Evolutionary conservation across 2,888 invertebrate species (phyloP).

Genomic region (Keiferia lycopersicella): DNA sequence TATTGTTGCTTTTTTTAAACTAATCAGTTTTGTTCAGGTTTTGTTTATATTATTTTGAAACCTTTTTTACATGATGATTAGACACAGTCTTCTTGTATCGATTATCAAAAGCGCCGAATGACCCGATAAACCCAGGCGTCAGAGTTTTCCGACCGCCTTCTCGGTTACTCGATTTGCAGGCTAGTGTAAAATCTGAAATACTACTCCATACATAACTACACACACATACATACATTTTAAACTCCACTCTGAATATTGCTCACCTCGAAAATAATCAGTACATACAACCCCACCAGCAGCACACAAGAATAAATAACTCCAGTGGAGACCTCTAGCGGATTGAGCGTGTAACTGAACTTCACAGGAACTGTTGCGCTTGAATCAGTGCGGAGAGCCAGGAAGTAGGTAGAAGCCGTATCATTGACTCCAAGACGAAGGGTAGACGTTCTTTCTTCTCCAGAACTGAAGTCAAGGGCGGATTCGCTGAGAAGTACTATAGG

Average conservation of each 20-base stretch:
- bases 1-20: too few species aligned
- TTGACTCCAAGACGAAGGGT: slow-evolving; percentile 55
- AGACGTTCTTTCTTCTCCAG: slow-evolving; percentile 68
- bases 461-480: slow-evolving; percentile 81
- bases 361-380: slow-evolving; percentile 5
- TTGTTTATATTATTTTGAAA: too few species aligned
- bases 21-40: too few species aligned
- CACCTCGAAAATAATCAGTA: slow-evolving; percentile 93
- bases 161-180: too few species aligned
- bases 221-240: too few species aligned
- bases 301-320: slow-evolving; percentile 88
- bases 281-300: slow-evolving; percentile 88
- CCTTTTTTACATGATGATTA: too few species aligned
- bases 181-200: too few species aligned
- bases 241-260: slow-evolving; percentile 38
- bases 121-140: too few species aligned
- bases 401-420: slow-evolving; percentile 25
- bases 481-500: slow-evolving; percentile 80
- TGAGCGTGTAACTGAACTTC: slow-evolving; percentile 65
- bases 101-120: too few species aligned
- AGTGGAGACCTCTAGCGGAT: slow-evolving; percentile 83
- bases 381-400: background rate
- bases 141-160: too few species aligned
- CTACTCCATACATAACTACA: too few species aligned
- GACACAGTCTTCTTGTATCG: too few species aligned